Evolutionary conservation across 2,113 vertebrate species (phyloP).

Genomic region (Plestiodon gilberti): DNA sequence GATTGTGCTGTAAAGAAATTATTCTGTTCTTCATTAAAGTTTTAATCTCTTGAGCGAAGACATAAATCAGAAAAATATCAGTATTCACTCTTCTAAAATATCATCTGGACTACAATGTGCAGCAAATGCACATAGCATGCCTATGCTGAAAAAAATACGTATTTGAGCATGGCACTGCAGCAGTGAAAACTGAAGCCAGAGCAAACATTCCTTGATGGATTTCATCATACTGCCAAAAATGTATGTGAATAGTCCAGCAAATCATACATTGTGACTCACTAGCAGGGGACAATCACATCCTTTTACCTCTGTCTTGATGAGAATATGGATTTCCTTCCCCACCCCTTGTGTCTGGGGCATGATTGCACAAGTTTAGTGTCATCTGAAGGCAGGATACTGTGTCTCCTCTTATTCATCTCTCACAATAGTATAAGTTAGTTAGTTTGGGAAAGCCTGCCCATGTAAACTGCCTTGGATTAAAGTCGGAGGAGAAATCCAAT

Average conservation of each 20-base stretch:
- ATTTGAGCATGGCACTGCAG: neutral
- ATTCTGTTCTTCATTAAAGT: neutral
- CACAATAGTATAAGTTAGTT: neutral
- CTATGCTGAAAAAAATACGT: neutral
- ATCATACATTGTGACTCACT: neutral
- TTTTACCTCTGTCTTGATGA: neutral
- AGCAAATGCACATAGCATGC: neutral
- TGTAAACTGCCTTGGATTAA: too few species aligned
- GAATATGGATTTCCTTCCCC: neutral
- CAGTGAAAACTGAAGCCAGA: neutral
- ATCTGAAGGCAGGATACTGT: neutral
- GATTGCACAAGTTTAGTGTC: neutral
- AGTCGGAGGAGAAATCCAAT: too few species aligned
- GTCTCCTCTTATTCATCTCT: neutral
- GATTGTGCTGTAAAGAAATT: too few species aligned
- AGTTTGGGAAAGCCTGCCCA: too few species aligned
- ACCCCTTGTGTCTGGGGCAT: neutral
- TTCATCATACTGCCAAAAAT: neutral
- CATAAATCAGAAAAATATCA: neutral
- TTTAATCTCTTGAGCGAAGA: neutral
- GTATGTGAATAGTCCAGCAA: neutral
- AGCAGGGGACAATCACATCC: neutral
- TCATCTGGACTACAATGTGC: neutral
- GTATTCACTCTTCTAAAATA: neutral
- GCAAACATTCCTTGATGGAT: neutral